Evolutionary conservation across 1,140 invertebrate species (phyloP), one percentile per base, ranked within the genome.

Genomic region (Trachymyrmex septentrionalis): DNA sequence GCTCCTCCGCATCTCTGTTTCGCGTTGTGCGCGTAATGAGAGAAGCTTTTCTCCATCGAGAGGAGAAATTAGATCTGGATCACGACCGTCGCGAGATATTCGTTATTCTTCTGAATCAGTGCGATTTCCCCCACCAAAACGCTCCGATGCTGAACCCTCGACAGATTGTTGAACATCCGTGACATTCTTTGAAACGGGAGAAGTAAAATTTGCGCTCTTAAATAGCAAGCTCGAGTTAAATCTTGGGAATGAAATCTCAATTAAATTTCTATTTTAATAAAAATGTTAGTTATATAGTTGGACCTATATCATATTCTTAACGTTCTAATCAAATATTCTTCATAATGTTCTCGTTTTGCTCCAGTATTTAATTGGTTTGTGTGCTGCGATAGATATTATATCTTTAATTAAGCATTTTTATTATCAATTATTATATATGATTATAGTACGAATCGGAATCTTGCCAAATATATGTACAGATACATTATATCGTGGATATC

Each of bases 11-110:
- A 9, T 61, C n/a, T 86, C 50, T 55, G 27, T 50, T 50, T 69
- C 67, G 50, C 76, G 38, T 30, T 63, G 59, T 55, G 24, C 16
- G 19, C 27, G 86, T 87, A 87, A 87, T 85, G 61, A 87, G 86
- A 87, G 81, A 87, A 85, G 86, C 61, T 57, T 21, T 14, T 24
- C 59, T 75, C 81, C 59, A 9, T 50, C 30, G 16, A 7, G 34
- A 19, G 7, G 48, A 81, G 55, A 73, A 59, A 84, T 84, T 63
- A 61, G 24, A 75, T 84, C 80, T 59, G 80, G 24, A 63, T 48
- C 63, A 67, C 77, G 63, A 80, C n/a, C 14, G 6, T 4, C 19
- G 14, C n/a, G 34, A 72, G 19, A 48, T 59, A 21, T 57, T 57
- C 24, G 12, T 82, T 61, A 12, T 30, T 30, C 21, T 16, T 27